Base-by-base conservation (phyloP, 2,888 invertebrate genomes). In the Agriopis aurantiaria region DNA sequence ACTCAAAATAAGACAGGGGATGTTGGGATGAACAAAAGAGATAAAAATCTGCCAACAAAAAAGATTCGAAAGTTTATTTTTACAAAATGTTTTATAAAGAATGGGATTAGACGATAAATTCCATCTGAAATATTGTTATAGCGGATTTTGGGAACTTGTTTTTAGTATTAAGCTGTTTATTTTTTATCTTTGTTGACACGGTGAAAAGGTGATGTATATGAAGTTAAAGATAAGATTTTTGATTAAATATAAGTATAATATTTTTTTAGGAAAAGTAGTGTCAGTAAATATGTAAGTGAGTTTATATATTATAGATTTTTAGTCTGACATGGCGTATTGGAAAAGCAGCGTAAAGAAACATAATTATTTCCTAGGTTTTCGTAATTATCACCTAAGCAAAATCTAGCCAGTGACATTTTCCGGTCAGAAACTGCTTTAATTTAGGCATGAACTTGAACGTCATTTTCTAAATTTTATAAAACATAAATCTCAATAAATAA, bases 11-110 rank as follows among this genome's bases (percentile, higher is more conserved):
- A 74, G 65, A 63, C 59, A 63, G 66, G 66, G 66, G 66, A 71
- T 67, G 58, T 51, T 62, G 12, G 61, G 69, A 67, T 66, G 70
- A 33, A 70, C 70, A 66, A 70, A 69, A 69, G 60, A 80, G 83
- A 85, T 85, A 78, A 78, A 79, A 81, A 84, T 83, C 80, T 80
- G 77, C 74, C 72, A 78, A 79, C 80, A 76, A 77, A 69, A 73
- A 71, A 69, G 61, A 33, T 60, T 65, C 11, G 41, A 58, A 68
- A 73, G 67, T 65, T 76, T 69, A 71, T 71, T 69, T 74, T 55
- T 69, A 74, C 70, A 69, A 69, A 74, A 73, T 45, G 60, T 67
- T 71, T 69, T 66, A 51, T 59, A 61, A 73, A 68, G 70, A 76
- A 82, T 77, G 76, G 74, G 53, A 64, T 71, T 70, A 75, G 68